A percentile compares a stretch with the other conserved stretches of the same genome.
Evolutionary conservation across 2,113 vertebrate species (phyloP).

Genomic region (Apteryx mantelli): DNA sequence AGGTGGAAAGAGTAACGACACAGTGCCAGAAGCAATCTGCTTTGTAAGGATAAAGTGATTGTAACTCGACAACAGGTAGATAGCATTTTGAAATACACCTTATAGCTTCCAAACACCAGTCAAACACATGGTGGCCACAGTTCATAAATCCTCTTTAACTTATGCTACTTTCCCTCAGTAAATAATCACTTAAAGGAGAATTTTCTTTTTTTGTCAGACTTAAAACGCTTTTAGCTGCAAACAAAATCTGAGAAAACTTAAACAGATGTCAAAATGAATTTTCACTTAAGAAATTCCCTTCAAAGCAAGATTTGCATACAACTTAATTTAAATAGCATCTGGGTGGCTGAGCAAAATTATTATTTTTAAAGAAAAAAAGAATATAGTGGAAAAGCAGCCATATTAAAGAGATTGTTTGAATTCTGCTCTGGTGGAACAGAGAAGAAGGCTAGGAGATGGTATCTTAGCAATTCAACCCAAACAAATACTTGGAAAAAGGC

Average conservation of each 20-base stretch:
- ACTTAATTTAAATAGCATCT: constrained; percentile 14
- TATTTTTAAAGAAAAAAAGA: background rate
- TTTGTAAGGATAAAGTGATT: background rate
- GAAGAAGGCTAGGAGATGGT: background rate
- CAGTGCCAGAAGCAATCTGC: background rate
- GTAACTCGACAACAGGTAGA: background rate
- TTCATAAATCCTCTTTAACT: background rate
- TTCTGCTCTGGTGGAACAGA: background rate
- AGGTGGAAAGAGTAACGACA: background rate
- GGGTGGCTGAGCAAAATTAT: background rate
- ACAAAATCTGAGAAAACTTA: constrained; percentile 26
- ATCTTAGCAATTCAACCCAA: constrained; percentile 17
- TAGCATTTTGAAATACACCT: background rate
- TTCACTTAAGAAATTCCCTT: background rate
- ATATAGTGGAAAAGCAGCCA: background rate
- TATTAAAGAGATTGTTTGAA: background rate
- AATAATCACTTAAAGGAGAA: background rate
- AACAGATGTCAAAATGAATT: constrained; percentile 57
- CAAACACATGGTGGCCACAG: background rate
- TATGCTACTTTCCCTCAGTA: background rate
- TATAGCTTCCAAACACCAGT: background rate
- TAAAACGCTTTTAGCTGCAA: background rate
- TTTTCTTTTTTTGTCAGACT: background rate
- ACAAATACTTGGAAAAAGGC: background rate
- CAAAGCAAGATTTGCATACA: background rate